Percentiles rank a stretch among this genome's conserved stretches.
These are phyloP conservation scores for Nemoura dubitans DNA, from an alignment of 2,888 invertebrate species.

Conservation along the genomic window DNA sequence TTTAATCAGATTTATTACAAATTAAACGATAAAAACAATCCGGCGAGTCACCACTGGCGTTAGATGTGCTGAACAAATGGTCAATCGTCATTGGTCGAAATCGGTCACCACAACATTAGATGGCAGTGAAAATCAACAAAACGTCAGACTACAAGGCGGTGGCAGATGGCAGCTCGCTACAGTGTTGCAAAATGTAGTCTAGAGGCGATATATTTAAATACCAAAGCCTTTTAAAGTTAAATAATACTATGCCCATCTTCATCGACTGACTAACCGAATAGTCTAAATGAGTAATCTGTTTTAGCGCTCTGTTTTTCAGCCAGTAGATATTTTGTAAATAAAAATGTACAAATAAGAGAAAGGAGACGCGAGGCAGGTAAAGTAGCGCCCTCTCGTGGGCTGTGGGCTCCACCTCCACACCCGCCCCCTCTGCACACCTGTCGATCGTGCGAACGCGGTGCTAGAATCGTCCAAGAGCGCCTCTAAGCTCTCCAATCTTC, in stretches of 20 bases:
- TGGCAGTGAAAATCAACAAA: neutral
- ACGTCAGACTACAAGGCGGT: neutral
- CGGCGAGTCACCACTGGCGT: constrained; percentile 12
- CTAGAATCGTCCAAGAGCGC: neutral
- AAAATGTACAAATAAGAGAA: too few relatives aligned
- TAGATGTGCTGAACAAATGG: neutral
- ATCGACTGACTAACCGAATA: too few relatives aligned
- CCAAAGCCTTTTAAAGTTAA: neutral
- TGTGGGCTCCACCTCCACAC: too few relatives aligned
- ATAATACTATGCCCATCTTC: too few relatives aligned
- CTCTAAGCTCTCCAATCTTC: neutral
- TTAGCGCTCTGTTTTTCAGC: too few relatives aligned
- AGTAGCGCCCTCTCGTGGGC: neutral
- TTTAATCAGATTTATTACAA: neutral
- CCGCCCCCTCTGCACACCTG: neutral
- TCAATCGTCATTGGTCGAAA: neutral
- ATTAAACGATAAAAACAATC: neutral
- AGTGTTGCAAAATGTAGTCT: neutral
- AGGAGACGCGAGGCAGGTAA: neutral
- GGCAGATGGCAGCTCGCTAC: neutral
- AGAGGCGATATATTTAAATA: neutral
- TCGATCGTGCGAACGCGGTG: neutral
- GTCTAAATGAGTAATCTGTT: too few relatives aligned
- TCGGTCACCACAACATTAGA: neutral
- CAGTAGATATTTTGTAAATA: too few relatives aligned